These are phyloP conservation scores for Drosophila ezoana DNA, from an alignment of 2,888 invertebrate species.

Conservation along the genomic window DNA sequence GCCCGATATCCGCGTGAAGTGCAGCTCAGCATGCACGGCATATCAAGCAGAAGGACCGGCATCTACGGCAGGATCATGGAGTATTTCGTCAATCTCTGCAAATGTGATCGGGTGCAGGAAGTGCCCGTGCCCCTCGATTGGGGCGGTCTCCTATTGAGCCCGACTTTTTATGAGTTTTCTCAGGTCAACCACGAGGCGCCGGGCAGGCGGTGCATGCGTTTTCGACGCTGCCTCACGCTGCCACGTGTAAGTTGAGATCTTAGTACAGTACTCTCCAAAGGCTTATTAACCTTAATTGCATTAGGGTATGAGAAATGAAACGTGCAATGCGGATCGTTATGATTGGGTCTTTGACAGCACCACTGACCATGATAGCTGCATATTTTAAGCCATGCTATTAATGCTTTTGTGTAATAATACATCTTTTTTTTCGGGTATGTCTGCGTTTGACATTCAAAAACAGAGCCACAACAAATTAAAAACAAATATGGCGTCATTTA, in stretches of 20 bases:
- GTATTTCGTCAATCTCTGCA: constrained; percentile 54
- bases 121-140: constrained; percentile 89
- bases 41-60: background rate
- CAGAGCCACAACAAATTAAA: constrained; percentile 17
- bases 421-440: background rate
- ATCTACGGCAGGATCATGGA: constrained; percentile 14
- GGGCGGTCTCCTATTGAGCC: constrained; percentile 95
- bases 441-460: background rate
- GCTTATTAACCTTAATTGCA: background rate
- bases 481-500: constrained; percentile 6
- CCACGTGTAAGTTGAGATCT: constrained; percentile 42
- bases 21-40: constrained; percentile 87
- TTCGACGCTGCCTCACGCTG: constrained; percentile 52
- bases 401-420: background rate
- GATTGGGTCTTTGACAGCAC: constrained; percentile 59
- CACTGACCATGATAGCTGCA: constrained; percentile 6
- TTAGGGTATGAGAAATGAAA: constrained; percentile 41
- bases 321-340: constrained; percentile 32
- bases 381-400: background rate
- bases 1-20: constrained; percentile 91
- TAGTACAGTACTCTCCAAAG: background rate
- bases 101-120: constrained; percentile 85
- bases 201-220: constrained; percentile 38
- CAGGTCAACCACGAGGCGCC: constrained; percentile 5
- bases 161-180: constrained; percentile 95